phyloP scores from a whole-genome alignment of 1,140 invertebrate genomes.

The Bombus haemorrhoidalis region DNA sequence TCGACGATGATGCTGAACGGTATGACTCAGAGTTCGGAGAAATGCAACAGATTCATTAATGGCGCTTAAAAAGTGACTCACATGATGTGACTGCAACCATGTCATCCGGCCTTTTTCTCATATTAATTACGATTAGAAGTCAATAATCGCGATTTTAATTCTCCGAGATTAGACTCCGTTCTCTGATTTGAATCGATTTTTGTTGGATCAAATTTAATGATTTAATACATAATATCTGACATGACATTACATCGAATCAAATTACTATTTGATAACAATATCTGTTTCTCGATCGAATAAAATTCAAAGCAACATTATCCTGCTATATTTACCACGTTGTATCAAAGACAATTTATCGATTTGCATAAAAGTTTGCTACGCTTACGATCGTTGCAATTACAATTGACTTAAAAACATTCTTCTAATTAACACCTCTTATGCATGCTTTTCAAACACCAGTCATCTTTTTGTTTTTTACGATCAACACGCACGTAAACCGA shows the following conservation, averaged over 20 bases:
- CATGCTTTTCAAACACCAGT: not conserved
- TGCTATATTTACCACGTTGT: too few relatives aligned
- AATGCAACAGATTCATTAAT: conserved; percentile 40
- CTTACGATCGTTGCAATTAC: not conserved
- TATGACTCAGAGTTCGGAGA: conserved; percentile 67
- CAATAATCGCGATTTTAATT: not conserved
- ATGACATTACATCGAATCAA: too few relatives aligned
- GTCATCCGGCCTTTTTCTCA: not conserved
- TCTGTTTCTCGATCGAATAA: too few relatives aligned
- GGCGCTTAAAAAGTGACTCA: conserved; percentile 58
- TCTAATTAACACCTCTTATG: not conserved
- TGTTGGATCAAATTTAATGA: too few relatives aligned
- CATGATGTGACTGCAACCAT: not conserved
- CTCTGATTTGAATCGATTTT: too few relatives aligned
- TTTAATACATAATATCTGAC: too few relatives aligned
- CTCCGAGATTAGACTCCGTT: not conserved
- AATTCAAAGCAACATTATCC: too few relatives aligned
- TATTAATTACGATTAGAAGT: not conserved
- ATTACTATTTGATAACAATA: too few relatives aligned
- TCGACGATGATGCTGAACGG: conserved; percentile 29
- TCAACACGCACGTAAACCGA: not conserved
- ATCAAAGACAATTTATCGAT: not conserved
- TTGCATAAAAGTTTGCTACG: not conserved
- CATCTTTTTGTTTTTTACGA: not conserved
- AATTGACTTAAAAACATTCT: not conserved